Base-by-base conservation (phyloP, 2,797 vertebrate genomes). In the Phalanger gymnotis region DNA sequence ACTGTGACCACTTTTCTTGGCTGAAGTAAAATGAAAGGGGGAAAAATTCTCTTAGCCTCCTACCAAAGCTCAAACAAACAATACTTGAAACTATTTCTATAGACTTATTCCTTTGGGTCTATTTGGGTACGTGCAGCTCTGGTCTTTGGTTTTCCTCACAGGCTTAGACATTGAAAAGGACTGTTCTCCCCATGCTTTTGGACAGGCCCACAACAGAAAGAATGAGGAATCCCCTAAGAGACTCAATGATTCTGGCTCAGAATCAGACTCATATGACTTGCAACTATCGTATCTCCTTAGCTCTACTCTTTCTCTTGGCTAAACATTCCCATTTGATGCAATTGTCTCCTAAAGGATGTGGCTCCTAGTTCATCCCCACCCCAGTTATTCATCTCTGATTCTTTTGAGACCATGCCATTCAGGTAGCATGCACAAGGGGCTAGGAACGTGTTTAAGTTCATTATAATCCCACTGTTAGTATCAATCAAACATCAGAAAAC, bases 21-120 rank as follows among this genome's bases (percentile, higher is more conserved):
- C 34, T 90, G 34, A 66, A 57, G 51, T 13, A 53, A 93, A 54
- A 94, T 91, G 89, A 61, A 93, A 93, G 1, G 40, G 6, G 73
- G 40, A 14, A 3, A 73, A 40, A 11, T 93, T 47, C 87, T 94
- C n/a, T 94, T 92, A 28, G 57, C 25, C 34, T 55, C 52, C 56
- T 93, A 94, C 90, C n/a, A 53, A 96, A 97, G 92, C 1, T 14
- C 27, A 66, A n/a, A 90, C 12, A 92, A 28, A 40, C 31, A 51
- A 51, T 51, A 12, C 40, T 73, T 51, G 53, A 94, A 94, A 81
- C 1, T 40, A 6, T 55, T 93, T 27, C 66, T n/a, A 90, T 91
- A 87, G 51, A 10, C 11, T 90, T 87, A 51, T 47, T 66, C 9
- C 40, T 61, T 55, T 90, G 6, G 5, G 25, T 91, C 58, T 94